Percentiles rank a stretch among this genome's conserved stretches.
phyloP scores from a whole-genome alignment of 1,140 invertebrate species.

The Danaus melanippus region DNA sequence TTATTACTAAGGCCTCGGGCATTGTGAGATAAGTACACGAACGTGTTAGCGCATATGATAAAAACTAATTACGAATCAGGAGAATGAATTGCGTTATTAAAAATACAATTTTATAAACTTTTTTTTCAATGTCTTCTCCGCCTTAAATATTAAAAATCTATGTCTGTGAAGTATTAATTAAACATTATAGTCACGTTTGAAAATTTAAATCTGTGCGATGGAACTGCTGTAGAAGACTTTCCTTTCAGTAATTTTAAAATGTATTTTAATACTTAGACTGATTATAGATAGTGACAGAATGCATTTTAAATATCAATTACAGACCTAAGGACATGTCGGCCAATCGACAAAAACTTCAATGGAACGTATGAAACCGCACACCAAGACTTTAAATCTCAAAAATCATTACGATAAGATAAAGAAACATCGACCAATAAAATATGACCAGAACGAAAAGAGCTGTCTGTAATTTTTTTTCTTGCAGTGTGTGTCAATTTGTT shows the following conservation, averaged over 20 bases:
- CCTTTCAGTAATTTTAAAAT: too few relatives aligned
- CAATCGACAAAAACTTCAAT: constrained; percentile 17
- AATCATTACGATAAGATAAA: constrained; percentile 66
- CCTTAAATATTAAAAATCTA: too few relatives aligned
- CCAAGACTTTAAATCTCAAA: constrained; percentile 52
- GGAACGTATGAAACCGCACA: constrained; percentile 51
- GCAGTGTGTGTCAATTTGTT: constrained; percentile 1
- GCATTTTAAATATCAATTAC: constrained; percentile 21
- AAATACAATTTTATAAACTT: too few relatives aligned
- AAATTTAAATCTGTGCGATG: too few relatives aligned
- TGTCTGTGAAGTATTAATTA: too few relatives aligned
- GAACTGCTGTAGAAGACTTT: too few relatives aligned
- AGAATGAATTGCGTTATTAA: too few relatives aligned
- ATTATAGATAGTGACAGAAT: constrained; percentile 9
- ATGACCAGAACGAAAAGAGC: constrained; percentile 25
- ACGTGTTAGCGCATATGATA: constrained; percentile 2
- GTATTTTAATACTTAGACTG: too few relatives aligned
- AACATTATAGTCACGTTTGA: too few relatives aligned
- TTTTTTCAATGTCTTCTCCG: too few relatives aligned
- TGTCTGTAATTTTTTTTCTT: constrained; percentile 3
- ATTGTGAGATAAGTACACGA: constrained; percentile 2
- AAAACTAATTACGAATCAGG: neutral
- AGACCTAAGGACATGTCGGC: constrained; percentile 20
- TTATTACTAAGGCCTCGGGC: constrained; percentile 15
- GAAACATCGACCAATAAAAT: constrained; percentile 23